Conservation (phyloP, 2,797 vertebrate species). For the Mergus octosetaceus region DNA sequence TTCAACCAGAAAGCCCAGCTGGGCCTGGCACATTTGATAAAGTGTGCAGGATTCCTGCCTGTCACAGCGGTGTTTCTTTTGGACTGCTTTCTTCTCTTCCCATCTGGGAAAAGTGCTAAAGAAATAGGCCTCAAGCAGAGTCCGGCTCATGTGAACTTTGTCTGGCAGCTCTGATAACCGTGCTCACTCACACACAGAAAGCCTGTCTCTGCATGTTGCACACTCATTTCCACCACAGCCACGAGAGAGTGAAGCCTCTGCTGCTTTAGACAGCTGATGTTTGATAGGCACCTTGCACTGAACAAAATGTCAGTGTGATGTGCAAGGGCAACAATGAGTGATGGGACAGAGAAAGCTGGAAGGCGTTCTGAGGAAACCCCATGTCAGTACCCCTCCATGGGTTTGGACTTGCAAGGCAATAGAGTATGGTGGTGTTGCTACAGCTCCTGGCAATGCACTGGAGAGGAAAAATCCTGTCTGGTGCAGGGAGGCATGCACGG, state of each 20-base stretch:
- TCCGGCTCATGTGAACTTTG: background rate
- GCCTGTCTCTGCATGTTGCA: background rate
- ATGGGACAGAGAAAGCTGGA: background rate
- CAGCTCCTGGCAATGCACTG: background rate
- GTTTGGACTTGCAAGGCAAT: background rate
- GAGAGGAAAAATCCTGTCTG: background rate
- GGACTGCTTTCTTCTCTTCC: background rate
- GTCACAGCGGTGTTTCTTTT: background rate
- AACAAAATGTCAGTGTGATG: rapidly evolving
- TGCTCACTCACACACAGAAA: background rate
- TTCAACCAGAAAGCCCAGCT: background rate
- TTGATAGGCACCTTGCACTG: background rate
- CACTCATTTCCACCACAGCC: background rate
- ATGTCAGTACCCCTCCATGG: background rate
- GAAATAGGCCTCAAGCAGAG: background rate
- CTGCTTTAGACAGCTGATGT: rapidly evolving
- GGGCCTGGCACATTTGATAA: background rate
- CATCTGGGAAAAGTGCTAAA: background rate
- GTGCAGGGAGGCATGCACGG: rapidly evolving
- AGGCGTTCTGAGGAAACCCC: background rate
- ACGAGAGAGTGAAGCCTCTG: background rate
- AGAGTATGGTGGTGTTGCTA: background rate
- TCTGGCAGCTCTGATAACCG: background rate
- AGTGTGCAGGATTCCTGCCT: background rate
- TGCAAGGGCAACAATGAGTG: background rate